A percentile compares a stretch with the other conserved stretches of the same genome.
These are phyloP conservation scores for Trichonephila clavipes DNA, from an alignment of 1,140 invertebrate species.

Conservation along the genomic window DNA sequence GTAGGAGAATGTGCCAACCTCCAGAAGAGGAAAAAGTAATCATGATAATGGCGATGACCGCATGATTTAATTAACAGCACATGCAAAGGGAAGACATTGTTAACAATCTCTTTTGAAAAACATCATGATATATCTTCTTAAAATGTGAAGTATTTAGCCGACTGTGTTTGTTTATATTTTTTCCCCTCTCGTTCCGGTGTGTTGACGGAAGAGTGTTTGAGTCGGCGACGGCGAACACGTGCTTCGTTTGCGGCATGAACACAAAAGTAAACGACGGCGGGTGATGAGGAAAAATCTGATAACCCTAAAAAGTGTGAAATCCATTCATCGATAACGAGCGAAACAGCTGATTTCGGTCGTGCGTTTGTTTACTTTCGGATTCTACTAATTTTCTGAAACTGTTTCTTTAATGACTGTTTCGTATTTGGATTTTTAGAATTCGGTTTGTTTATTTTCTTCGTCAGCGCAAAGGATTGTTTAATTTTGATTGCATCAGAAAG, in stretches of 20 bases:
- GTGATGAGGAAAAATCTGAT: conserved; percentile 37
- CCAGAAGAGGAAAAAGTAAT: conserved; percentile 3
- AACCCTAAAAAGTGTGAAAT: conserved; percentile 34
- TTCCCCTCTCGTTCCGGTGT: neutral
- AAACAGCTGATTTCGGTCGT: conserved; percentile 6
- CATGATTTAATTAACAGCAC: neutral
- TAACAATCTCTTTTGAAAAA: neutral
- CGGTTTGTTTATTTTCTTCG: no score
- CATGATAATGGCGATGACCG: neutral
- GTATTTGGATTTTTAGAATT: neutral
- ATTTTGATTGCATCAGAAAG: no score
- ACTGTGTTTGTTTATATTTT: conserved; percentile 38
- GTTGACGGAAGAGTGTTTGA: conserved; percentile 42
- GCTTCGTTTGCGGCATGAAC: conserved; percentile 37
- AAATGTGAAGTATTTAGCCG: neutral
- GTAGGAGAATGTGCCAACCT: conserved; percentile 9
- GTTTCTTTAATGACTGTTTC: neutral
- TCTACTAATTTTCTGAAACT: neutral
- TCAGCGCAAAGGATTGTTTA: no score
- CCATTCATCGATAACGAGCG: neutral
- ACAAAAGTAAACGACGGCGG: conserved; percentile 43
- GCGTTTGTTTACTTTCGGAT: conserved; percentile 5
- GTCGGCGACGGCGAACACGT: conserved; percentile 33
- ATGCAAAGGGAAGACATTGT: neutral
- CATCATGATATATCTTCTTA: neutral